phyloP scores from a whole-genome alignment of 2,113 vertebrate species.

The Psophia crepitans region DNA sequence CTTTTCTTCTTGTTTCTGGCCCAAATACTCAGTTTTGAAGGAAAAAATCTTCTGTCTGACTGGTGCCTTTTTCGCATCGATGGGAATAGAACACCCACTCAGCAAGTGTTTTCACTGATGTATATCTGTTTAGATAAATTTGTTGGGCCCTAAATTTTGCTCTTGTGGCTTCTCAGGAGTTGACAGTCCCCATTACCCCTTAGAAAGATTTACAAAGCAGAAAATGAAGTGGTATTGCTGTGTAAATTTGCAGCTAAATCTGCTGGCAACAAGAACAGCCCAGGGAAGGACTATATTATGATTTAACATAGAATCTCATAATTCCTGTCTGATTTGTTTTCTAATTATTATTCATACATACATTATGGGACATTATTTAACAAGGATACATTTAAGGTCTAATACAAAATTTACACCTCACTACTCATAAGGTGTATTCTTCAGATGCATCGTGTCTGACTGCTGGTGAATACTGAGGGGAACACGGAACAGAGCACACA shows the following conservation, averaged over 20 bases:
- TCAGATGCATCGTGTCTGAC: not conserved
- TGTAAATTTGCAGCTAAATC: not conserved
- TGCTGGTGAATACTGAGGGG: not conserved
- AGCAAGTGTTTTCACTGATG: not conserved
- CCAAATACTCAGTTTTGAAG: not conserved
- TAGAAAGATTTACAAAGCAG: not conserved
- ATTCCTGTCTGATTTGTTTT: not conserved
- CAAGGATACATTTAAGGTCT: not conserved
- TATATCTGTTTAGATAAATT: not conserved
- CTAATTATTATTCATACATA: not conserved
- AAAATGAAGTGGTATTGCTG: not conserved
- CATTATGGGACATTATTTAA: not conserved
- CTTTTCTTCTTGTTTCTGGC: not conserved
- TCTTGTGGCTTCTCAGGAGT: not conserved
- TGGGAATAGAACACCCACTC: not conserved
- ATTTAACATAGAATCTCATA: not conserved
- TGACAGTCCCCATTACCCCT: not conserved
- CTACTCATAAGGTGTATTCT: not conserved
- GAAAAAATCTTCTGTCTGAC: not conserved
- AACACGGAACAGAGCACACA: accelerated
- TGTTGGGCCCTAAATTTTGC: not conserved
- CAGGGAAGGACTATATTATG: not conserved
- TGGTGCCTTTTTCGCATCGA: not conserved
- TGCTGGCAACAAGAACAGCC: not conserved
- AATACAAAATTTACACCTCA: not conserved